These are phyloP conservation scores for Vipera ursinii DNA, from an alignment of 2,797 vertebrate genomes.

Conservation along the genomic window DNA sequence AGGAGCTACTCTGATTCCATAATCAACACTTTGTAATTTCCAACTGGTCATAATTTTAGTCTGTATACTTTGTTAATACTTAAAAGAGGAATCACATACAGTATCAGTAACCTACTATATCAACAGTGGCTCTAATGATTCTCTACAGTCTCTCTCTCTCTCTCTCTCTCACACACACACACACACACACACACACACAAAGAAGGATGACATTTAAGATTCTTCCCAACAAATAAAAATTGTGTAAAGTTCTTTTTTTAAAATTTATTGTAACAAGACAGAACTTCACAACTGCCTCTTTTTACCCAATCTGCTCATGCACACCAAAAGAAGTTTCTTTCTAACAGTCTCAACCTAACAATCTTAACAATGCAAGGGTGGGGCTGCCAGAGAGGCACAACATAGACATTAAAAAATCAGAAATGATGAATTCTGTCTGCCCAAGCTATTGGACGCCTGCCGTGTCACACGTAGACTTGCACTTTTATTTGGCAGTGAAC, in stretches of 20 bases:
- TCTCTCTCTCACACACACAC: not conserved
- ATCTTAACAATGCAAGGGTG: not conserved
- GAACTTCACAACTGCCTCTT: not conserved
- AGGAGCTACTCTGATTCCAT: not conserved
- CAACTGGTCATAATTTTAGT: not conserved
- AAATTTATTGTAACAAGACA: not conserved
- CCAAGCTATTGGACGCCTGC: not conserved
- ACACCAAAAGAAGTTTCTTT: not conserved
- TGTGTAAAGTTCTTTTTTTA: constrained; percentile 35
- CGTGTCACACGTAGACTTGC: rapidly evolving
- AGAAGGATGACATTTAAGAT: not conserved
- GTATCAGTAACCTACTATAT: not conserved
- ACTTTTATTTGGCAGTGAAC: constrained; percentile 11
- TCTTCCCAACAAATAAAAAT: constrained; percentile 34
- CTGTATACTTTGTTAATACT: not conserved
- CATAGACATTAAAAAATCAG: not conserved
- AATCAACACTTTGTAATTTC: not conserved
- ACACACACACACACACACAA: too few species aligned
- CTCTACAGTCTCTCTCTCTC: not conserved
- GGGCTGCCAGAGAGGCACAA: not conserved
- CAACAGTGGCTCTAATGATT: not conserved
- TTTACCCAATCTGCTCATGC: not conserved
- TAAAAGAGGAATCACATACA: not conserved
- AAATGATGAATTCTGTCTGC: constrained; percentile 11
- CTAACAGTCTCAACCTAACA: not conserved